Conservation (phyloP, 2,888 invertebrate species). For the Synergus japonicus region DNA sequence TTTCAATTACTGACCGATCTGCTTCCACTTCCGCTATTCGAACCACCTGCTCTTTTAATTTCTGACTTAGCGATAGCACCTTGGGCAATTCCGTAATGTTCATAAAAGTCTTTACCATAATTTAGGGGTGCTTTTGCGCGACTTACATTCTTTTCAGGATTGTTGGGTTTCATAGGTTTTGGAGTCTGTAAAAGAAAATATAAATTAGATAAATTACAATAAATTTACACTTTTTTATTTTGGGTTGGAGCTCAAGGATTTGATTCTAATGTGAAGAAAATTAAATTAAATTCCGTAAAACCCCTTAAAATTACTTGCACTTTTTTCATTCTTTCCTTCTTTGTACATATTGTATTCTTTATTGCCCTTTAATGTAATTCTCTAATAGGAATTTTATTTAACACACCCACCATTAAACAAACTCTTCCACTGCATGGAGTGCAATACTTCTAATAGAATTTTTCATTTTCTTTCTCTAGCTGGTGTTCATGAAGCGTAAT, state of each 20-base stretch:
- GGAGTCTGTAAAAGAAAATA: constrained; percentile 42
- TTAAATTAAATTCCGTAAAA: no score
- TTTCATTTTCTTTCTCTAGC: constrained; percentile 32
- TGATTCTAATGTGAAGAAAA: no score
- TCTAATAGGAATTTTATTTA: background rate
- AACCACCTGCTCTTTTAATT: constrained; percentile 53
- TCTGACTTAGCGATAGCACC: constrained; percentile 59
- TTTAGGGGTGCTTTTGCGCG: constrained; percentile 41
- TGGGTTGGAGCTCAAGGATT: no score
- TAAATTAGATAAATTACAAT: background rate
- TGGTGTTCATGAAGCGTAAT: constrained; percentile 29
- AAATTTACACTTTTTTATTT: background rate
- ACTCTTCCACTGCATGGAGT: constrained; percentile 8
- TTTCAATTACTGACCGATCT: constrained; percentile 69
- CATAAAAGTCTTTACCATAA: constrained; percentile 70
- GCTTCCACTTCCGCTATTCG: constrained; percentile 67
- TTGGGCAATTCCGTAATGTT: constrained; percentile 70
- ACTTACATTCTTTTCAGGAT: constrained; percentile 16
- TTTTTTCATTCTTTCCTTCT: background rate
- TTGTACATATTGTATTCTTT: background rate
- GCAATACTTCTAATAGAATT: constrained; percentile 30
- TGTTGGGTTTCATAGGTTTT: constrained; percentile 23
- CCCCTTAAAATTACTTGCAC: no score
- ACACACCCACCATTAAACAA: constrained; percentile 8
- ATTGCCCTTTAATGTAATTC: constrained; percentile 7